phyloP scores from a whole-genome alignment of 2,797 vertebrate genomes.

The Myotis planiceps region DNA sequence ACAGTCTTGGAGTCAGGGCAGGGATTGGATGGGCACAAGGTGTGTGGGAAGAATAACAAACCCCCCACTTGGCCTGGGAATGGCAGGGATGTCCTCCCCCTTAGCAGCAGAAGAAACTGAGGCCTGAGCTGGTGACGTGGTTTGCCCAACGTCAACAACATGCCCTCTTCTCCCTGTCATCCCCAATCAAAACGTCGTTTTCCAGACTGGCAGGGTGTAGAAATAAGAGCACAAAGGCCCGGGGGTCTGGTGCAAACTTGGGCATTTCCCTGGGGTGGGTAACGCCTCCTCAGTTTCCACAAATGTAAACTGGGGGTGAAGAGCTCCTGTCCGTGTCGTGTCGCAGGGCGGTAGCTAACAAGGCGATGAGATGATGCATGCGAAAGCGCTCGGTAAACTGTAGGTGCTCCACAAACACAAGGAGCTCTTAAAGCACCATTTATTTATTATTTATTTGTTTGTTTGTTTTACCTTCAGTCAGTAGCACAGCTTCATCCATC shows the following conservation, averaged over 20 bases:
- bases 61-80: not conserved
- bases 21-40: not conserved
- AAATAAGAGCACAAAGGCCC: not conserved
- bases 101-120: not conserved
- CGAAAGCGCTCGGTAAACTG: not conserved
- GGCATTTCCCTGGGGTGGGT: fast-evolving
- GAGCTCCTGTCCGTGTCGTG: no score
- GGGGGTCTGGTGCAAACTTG: not conserved
- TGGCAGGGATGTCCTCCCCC: not conserved
- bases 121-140: not conserved
- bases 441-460: not conserved
- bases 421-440: not conserved
- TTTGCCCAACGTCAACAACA: not conserved
- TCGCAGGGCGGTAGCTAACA: not conserved
- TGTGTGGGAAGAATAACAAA: not conserved
- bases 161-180: not conserved
- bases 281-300: not conserved
- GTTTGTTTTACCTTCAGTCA: not conserved
- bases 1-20: not conserved
- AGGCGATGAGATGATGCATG: not conserved
- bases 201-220: not conserved
- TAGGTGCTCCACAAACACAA: not conserved
- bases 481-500: not conserved
- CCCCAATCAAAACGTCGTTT: not conserved
- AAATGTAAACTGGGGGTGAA: not conserved